Evolutionary conservation across 2,888 invertebrate genomes (phyloP), one percentile per base, ranked within the genome.

Genomic region (Tethea ocularis): DNA sequence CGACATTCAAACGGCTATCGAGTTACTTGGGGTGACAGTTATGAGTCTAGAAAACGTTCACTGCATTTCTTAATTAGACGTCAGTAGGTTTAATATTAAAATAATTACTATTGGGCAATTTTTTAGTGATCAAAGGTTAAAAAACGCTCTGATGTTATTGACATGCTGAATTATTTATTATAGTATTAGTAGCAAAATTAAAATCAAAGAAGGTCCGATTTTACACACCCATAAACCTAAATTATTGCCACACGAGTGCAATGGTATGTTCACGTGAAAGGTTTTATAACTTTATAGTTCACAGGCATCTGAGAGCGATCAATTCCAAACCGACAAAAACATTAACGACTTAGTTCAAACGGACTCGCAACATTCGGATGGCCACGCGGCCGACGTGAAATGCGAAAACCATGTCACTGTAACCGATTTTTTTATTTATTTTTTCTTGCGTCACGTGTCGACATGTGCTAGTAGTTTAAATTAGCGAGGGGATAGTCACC

Each of bases 401-500:
- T 89, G 89, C 82, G 82, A 90, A 89, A 90, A 75, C 83, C 85
- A 77, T 91, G 91, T 92, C 82, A 77, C 80, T 78, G 84, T 78
- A 83, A 82, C 71, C 70, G 79, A 82, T 88, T 88, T 88, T n/a
- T 88, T 85, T 78, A 84, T 83, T 86, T 80, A 83, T 86, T 88
- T 87, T 89, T 86, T 88, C 81, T 79, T 68, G 67, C 72, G 81
- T 79, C 91, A 88, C 91, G 92, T 91, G 93, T 91, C 93, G 88
- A 89, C 92, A 90, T 91, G 91, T 88, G 93, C 90, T 83, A 80
- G 82, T 75, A 84, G 86, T 90, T 82, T 86, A 92, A 93, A 92
- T 93, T 93, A 92, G 91, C 91, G 15, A 85, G 83, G 91, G 92
- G 92, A 85, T 83, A 72, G 78, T 84, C 87, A 85, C 92, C 92